Evolutionary conservation across 2,113 vertebrate genomes (phyloP).

Genomic region (Martes martes): DNA sequence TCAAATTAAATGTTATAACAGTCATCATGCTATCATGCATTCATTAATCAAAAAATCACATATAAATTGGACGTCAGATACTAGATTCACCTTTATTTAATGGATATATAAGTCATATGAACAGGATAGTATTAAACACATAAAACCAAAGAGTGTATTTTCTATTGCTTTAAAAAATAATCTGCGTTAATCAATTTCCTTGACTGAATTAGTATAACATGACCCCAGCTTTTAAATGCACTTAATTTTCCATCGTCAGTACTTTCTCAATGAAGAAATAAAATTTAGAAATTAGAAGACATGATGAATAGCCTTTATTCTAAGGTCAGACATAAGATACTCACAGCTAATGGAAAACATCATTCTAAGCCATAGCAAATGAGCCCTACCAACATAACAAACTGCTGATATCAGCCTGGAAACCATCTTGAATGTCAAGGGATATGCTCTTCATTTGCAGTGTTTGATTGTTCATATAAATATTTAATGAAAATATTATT

Average conservation of each 20-base stretch:
- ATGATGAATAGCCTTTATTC: slow-evolving; percentile 59
- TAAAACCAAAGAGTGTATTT: slow-evolving; percentile 32
- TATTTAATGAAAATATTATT: slow-evolving; percentile 82
- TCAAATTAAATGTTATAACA: neutral
- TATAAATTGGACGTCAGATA: neutral
- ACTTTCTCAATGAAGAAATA: slow-evolving; percentile 55
- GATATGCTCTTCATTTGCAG: slow-evolving; percentile 71
- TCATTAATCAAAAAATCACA: neutral
- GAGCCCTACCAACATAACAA: slow-evolving; percentile 53
- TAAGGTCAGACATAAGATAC: slow-evolving; percentile 68
- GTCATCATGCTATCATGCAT: neutral
- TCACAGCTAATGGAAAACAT: slow-evolving; percentile 71
- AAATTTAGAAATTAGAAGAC: slow-evolving; percentile 54
- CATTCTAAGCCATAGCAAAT: slow-evolving; percentile 58
- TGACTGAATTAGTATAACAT: slow-evolving; percentile 43
- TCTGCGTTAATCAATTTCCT: slow-evolving; percentile 20
- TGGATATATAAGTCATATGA: slow-evolving; percentile 25
- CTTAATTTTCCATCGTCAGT: slow-evolving; percentile 56
- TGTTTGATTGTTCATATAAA: slow-evolving; percentile 79
- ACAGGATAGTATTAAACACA: neutral
- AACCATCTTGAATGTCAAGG: slow-evolving; percentile 73
- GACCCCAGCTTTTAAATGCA: slow-evolving; percentile 45
- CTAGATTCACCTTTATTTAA: slow-evolving; percentile 35
- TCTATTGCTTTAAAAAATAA: slow-evolving; percentile 19
- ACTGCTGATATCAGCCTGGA: slow-evolving; percentile 60